phyloP scores from a whole-genome alignment of 2,888 invertebrate species.

The Drosophila anomelani region DNA sequence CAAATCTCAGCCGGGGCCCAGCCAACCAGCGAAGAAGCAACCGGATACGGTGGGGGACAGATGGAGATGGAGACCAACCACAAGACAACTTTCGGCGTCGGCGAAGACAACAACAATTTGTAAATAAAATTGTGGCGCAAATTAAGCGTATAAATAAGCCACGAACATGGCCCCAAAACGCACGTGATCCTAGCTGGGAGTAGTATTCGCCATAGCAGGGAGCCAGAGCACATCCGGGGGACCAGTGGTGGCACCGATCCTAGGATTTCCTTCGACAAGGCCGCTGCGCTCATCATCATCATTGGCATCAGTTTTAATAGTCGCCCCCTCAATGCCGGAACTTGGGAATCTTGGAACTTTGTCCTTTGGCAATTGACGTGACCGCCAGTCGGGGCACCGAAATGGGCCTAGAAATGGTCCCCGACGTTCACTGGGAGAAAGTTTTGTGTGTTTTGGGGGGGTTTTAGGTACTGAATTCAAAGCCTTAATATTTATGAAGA shows the following conservation, averaged over 20 bases:
- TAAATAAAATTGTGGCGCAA: conserved; percentile 83
- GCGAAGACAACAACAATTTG: conserved; percentile 72
- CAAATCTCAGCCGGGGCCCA: conserved; percentile 68
- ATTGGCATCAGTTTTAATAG: conserved; percentile 55
- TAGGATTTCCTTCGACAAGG: conserved; percentile 11
- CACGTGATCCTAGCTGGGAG: conserved; percentile 16
- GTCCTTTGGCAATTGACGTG: conserved; percentile 64
- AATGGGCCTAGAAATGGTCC: conserved; percentile 11
- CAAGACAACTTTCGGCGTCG: conserved; percentile 41
- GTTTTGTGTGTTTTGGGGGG: not conserved
- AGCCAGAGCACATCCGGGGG: conserved; percentile 53
- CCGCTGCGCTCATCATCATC: conserved; percentile 36
- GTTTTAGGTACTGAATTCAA: not conserved
- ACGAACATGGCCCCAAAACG: conserved; percentile 51
- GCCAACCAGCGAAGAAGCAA: conserved; percentile 16
- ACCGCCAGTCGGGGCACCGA: not conserved
- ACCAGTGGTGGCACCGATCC: conserved; percentile 23
- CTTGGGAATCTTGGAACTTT: conserved; percentile 49
- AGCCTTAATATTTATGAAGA: not conserved
- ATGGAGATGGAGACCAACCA: conserved; percentile 22
- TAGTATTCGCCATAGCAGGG: not conserved
- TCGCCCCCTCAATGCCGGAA: conserved; percentile 10
- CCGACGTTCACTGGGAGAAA: conserved; percentile 6
- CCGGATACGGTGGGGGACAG: conserved; percentile 7
- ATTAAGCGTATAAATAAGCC: conserved; percentile 84